Evolutionary conservation across 2,888 invertebrate species (phyloP).

Genomic region (Apomyelois bistriatella): DNA sequence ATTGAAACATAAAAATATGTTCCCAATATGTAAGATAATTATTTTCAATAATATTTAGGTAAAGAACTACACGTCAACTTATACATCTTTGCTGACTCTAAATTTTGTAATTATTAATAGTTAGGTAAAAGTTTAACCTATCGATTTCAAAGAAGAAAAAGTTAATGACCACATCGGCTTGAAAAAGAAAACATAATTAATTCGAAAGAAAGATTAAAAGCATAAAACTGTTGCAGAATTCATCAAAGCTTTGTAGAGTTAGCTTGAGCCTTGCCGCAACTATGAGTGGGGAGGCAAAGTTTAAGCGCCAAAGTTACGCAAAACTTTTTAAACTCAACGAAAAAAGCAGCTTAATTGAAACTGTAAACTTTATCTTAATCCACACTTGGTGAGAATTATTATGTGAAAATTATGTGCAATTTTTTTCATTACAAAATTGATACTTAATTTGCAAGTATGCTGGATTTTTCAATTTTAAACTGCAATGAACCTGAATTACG

Average conservation of each 20-base stretch:
- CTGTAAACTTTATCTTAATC: slow-evolving; percentile 37
- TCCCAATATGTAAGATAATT: too few relatives aligned
- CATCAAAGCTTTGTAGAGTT: slow-evolving; percentile 48
- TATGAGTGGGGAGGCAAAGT: slow-evolving; percentile 42
- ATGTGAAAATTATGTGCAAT: slow-evolving; percentile 24
- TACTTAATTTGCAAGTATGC: not conserved
- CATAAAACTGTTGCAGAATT: slow-evolving; percentile 37
- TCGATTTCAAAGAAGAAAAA: not conserved
- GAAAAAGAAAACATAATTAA: slow-evolving; percentile 6
- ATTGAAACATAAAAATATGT: too few relatives aligned
- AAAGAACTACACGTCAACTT: too few relatives aligned
- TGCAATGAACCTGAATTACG: too few relatives aligned
- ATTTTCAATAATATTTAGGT: too few relatives aligned
- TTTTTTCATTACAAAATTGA: not conserved
- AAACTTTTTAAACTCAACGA: slow-evolving; percentile 31
- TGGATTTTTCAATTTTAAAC: too few relatives aligned
- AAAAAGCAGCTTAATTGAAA: slow-evolving; percentile 42
- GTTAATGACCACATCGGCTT: not conserved
- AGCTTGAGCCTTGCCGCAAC: slow-evolving; percentile 45
- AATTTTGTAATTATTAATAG: too few relatives aligned
- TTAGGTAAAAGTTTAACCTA: too few relatives aligned
- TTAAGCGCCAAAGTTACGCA: slow-evolving; percentile 33
- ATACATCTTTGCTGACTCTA: too few relatives aligned
- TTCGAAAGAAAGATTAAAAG: slow-evolving; percentile 24
- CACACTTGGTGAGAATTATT: slow-evolving; percentile 26